phyloP scores from a whole-genome alignment of 2,113 vertebrate genomes.

The Mus pahari region DNA sequence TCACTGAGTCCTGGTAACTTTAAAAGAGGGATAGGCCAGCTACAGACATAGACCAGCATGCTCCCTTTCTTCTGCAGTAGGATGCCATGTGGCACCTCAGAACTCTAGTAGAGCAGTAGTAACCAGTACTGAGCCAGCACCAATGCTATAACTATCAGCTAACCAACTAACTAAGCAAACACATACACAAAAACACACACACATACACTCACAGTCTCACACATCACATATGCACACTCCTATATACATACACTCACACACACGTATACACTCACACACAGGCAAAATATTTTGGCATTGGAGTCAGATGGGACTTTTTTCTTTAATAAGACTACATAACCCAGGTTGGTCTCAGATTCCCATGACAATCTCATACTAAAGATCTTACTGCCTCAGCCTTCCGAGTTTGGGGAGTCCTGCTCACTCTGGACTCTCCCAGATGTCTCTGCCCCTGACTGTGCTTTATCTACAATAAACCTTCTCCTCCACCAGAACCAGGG shows the following conservation, averaged over 20 bases:
- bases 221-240: neutral
- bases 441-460: neutral
- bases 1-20: neutral
- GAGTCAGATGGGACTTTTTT: neutral
- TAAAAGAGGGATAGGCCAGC: neutral
- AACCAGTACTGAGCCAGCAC: neutral
- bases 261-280: neutral
- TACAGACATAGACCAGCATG: neutral
- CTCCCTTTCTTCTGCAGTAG: neutral
- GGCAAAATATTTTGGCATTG: slow-evolving; percentile 4
- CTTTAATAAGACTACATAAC: neutral
- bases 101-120: neutral
- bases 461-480: neutral
- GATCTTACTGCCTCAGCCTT: neutral
- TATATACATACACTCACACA: neutral
- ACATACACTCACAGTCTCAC: neutral
- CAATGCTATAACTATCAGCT: neutral
- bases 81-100: neutral
- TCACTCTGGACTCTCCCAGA: neutral
- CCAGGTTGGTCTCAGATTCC: neutral
- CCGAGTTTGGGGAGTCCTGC: neutral
- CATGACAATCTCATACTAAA: neutral
- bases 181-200: neutral
- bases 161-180: neutral
- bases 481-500: neutral